A percentile compares a stretch with the other conserved stretches of the same genome.
Conservation (phyloP, 2,113 vertebrate genomes). For the Eidolon helvum region DNA sequence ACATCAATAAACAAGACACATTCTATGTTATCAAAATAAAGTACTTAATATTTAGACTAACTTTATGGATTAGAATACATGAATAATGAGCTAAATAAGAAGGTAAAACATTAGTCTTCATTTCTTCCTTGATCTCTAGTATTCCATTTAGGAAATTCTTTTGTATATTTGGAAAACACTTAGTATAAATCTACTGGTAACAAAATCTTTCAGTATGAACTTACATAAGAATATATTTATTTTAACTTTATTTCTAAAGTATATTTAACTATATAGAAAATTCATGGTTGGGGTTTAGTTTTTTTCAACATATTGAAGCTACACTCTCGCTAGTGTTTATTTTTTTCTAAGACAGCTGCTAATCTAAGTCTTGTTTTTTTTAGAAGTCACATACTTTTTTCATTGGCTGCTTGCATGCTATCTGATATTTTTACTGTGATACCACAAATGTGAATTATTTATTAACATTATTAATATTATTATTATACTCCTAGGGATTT, state of each 20-base stretch:
- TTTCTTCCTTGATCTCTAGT: neutral
- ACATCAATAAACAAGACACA: no score
- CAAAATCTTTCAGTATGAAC: neutral
- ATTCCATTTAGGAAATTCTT: neutral
- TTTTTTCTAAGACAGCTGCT: neutral
- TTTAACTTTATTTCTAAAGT: neutral
- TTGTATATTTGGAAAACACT: neutral
- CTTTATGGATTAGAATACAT: neutral
- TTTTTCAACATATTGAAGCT: neutral
- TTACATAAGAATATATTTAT: neutral
- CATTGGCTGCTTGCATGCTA: neutral
- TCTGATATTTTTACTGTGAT: neutral
- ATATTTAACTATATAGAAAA: neutral
- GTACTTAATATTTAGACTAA: neutral
- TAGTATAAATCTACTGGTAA: neutral
- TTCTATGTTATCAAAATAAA: neutral
- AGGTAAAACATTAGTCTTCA: neutral
- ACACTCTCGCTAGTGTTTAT: neutral
- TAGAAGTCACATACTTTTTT: neutral
- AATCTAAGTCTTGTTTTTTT: neutral
- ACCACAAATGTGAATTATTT: neutral
- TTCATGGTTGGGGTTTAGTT: neutral
- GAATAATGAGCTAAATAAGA: neutral
- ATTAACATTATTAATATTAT: neutral
- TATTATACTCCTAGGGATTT: neutral